phyloP scores from a whole-genome alignment of 2,888 invertebrate genomes.

The Chymomyza fuscimana region DNA sequence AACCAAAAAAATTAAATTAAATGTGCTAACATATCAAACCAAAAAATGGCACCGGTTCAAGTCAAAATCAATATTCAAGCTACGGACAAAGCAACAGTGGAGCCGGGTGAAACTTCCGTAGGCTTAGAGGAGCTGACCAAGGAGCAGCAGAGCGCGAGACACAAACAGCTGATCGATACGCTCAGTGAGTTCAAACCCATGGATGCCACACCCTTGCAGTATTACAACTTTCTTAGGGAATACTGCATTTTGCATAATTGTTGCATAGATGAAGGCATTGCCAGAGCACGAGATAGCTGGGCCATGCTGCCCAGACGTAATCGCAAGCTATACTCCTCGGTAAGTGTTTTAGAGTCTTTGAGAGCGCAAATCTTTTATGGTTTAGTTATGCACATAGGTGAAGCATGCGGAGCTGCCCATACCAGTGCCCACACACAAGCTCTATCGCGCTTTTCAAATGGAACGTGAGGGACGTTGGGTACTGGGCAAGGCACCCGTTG shows the following conservation, averaged over 20 bases:
- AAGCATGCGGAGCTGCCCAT: conserved; percentile 58
- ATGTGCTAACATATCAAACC: background rate
- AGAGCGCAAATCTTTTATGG: background rate
- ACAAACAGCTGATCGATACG: conserved; percentile 30
- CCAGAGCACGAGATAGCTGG: conserved; percentile 42
- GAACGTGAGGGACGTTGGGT: conserved; percentile 56
- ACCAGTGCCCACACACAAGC: conserved; percentile 50
- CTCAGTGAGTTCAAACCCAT: conserved; percentile 35
- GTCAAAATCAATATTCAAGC: background rate
- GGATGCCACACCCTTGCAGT: conserved; percentile 51
- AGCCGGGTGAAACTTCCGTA: background rate
- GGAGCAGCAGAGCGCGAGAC: conserved; percentile 9
- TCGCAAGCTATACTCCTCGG: conserved; percentile 50
- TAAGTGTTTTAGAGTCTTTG: conserved; percentile 16
- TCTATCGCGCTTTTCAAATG: conserved; percentile 57
- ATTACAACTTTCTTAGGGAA: conserved; percentile 58
- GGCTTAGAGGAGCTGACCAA: background rate
- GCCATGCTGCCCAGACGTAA: conserved; percentile 34
- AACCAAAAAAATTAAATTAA: background rate
- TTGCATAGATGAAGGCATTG: conserved; percentile 61
- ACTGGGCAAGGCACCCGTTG: conserved; percentile 30
- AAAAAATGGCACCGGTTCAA: background rate
- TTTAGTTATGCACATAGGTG: conserved; percentile 26
- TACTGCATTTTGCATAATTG: conserved; percentile 61
- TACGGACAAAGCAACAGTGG: background rate